Conservation (phyloP, 2,113 vertebrate species). For the Actinemys pallida region DNA sequence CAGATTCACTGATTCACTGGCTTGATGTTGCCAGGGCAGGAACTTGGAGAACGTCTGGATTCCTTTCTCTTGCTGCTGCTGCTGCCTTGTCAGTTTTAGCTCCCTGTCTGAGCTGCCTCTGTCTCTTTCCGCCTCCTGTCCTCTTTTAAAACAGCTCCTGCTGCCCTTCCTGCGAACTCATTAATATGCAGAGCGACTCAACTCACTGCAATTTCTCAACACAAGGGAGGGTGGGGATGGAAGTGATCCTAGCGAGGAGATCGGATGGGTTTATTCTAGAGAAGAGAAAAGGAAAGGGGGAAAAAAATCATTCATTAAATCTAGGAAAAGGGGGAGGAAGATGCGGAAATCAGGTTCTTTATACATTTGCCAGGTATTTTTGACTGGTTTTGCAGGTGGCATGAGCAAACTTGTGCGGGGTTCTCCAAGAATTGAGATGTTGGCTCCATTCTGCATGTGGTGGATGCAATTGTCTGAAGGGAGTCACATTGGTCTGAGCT, state of each 20-base stretch:
- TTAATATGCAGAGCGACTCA: conserved; percentile 94
- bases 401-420: neutral
- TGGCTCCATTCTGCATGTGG: too few species aligned
- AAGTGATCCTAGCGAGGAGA: conserved; percentile 9
- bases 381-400: neutral
- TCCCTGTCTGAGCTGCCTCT: conserved; percentile 6
- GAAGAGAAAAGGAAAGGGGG: neutral
- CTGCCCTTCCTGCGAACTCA: conserved; percentile 84
- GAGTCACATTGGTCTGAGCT: neutral
- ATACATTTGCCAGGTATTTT: neutral
- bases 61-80: neutral
- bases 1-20: neutral
- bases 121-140: conserved; percentile 66
- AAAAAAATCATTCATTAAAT: too few species aligned
- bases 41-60: neutral
- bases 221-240: conserved; percentile 38
- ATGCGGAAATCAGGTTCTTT: neutral
- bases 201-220: conserved; percentile 85
- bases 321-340: neutral
- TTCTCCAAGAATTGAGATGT: neutral
- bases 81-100: neutral
- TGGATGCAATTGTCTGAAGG: neutral
- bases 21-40: conserved; percentile 17
- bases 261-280: neutral
- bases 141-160: conserved; percentile 90